These are phyloP conservation scores for Lasioglossum baleicum DNA, from an alignment of 1,140 invertebrate genomes.

Conservation along the genomic window DNA sequence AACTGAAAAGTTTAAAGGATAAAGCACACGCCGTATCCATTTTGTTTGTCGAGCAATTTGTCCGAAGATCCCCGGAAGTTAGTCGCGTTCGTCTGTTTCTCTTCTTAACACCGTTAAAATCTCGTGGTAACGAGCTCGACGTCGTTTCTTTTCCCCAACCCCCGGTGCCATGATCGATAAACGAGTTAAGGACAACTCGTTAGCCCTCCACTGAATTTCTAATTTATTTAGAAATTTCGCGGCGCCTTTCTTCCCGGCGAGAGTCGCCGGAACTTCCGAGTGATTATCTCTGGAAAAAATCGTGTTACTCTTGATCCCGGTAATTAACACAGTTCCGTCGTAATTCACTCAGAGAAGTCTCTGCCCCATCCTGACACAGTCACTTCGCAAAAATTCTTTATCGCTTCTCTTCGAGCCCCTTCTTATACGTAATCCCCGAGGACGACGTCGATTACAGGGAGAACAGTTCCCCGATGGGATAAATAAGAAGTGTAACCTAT, in stretches of 20 bases:
- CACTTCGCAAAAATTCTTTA: conserved; percentile 26
- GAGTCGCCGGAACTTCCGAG: background rate
- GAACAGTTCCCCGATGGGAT: background rate
- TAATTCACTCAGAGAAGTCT: conserved; percentile 3
- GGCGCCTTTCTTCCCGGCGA: background rate
- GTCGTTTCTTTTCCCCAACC: background rate
- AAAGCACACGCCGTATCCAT: too few species aligned
- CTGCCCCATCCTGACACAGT: background rate
- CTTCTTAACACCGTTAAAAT: background rate
- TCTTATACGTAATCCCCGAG: background rate
- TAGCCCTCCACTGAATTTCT: background rate
- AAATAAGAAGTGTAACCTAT: conserved; percentile 26
- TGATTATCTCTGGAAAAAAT: background rate
- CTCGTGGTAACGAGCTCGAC: background rate
- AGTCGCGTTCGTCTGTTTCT: too few species aligned
- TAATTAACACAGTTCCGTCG: conserved; percentile 32
- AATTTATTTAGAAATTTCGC: conserved; percentile 2
- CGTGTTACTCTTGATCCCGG: conserved; percentile 1
- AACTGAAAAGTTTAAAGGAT: too few species aligned
- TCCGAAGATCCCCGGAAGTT: too few species aligned
- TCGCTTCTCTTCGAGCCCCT: background rate
- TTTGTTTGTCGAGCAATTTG: too few species aligned
- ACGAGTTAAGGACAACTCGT: background rate
- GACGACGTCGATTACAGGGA: background rate
- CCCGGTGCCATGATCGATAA: background rate